Percentiles rank a stretch among this genome's conserved stretches.
Evolutionary conservation across 1,140 invertebrate species (phyloP).

Genomic region (Hylyphantes graminicola): DNA sequence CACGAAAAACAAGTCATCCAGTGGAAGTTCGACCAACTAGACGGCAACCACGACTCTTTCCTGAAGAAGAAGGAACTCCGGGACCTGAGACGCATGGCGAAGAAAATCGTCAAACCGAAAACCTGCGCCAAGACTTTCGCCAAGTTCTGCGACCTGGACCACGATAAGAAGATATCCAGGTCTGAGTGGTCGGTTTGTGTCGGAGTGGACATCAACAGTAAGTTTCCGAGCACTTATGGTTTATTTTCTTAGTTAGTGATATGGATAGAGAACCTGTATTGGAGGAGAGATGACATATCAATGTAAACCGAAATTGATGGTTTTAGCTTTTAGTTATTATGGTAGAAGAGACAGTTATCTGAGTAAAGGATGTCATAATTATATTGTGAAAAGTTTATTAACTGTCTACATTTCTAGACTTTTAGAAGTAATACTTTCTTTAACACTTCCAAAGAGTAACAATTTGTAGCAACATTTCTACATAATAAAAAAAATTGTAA

Average conservation of each 20-base stretch:
- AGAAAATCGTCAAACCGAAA: constrained; percentile 86
- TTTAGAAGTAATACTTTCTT: no score
- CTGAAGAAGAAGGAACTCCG: constrained; percentile 84
- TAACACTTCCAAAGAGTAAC: no score
- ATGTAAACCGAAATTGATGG: no score
- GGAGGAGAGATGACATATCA: no score
- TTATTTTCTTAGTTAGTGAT: neutral
- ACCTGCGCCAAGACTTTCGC: constrained; percentile 89
- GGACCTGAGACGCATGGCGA: constrained; percentile 81
- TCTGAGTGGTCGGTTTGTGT: constrained; percentile 86
- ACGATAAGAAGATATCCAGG: constrained; percentile 79
- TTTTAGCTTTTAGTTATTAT: no score
- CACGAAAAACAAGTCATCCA: constrained; percentile 69
- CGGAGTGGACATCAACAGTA: constrained; percentile 75
- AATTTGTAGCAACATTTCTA: no score
- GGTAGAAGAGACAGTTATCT: no score
- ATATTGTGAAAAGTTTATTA: no score
- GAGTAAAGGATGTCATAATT: no score
- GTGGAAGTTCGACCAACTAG: constrained; percentile 89
- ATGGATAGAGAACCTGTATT: neutral
- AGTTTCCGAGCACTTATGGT: constrained; percentile 62
- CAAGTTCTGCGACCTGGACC: constrained; percentile 83
- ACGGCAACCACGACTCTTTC: constrained; percentile 79
- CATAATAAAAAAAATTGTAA: no score
- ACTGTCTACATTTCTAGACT: no score